These are phyloP conservation scores for Trichacis sp. DNA, from an alignment of 2,888 invertebrate species.

Conservation along the genomic window DNA sequence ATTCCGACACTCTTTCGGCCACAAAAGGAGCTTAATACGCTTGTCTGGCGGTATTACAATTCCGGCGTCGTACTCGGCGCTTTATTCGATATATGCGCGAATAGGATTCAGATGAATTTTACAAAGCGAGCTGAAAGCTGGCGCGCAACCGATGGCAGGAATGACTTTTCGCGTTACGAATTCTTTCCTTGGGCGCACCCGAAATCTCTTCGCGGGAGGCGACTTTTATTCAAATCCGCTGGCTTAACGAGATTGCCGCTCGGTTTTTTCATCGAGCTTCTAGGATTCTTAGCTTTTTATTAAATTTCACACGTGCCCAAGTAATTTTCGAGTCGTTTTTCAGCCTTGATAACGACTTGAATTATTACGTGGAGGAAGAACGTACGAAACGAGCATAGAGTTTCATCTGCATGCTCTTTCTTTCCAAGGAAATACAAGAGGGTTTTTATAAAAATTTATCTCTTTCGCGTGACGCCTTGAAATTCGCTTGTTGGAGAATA, in stretches of 20 bases:
- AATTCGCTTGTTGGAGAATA: too few relatives aligned
- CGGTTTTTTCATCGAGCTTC: too few relatives aligned
- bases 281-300: too few relatives aligned
- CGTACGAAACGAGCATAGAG: too few relatives aligned
- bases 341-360: too few relatives aligned
- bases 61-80: constrained; percentile 4
- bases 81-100: constrained; percentile 21
- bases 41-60: constrained; percentile 5
- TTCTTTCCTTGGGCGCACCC: constrained; percentile 30
- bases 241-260: constrained; percentile 21
- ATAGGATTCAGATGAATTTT: constrained; percentile 37
- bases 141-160: constrained; percentile 38
- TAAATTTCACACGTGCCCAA: too few relatives aligned
- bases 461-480: too few relatives aligned
- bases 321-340: too few relatives aligned
- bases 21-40: not conserved
- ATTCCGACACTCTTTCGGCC: constrained; percentile 2
- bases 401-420: too few relatives aligned
- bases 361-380: too few relatives aligned
- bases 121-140: constrained; percentile 32
- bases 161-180: constrained; percentile 39
- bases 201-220: constrained; percentile 36
- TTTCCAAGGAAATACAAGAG: too few relatives aligned
- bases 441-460: too few relatives aligned
- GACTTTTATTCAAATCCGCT: constrained; percentile 40